Evolutionary conservation across 2,113 vertebrate species (phyloP).

Genomic region (Hippocampus barbouri): DNA sequence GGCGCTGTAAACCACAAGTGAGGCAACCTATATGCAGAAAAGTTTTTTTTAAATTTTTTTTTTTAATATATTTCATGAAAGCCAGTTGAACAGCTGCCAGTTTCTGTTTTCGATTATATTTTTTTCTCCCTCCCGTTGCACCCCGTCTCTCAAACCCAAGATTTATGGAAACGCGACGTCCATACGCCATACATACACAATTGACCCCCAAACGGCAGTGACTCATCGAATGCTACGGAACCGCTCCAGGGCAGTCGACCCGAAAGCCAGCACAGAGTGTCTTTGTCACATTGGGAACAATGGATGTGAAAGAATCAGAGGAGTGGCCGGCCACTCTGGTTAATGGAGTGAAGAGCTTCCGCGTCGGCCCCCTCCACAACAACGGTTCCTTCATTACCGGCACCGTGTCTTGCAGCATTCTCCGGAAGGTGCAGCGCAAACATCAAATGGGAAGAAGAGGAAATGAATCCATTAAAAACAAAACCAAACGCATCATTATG

Average conservation of each 20-base stretch:
- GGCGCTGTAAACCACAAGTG: conserved; percentile 13
- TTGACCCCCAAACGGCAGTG: background rate
- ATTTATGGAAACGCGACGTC: no score
- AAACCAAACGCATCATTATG: conserved; percentile 29
- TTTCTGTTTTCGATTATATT: no score
- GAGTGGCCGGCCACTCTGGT: conserved; percentile 41
- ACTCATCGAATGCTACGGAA: conserved; percentile 29
- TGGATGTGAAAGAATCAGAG: conserved; percentile 23
- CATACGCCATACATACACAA: no score
- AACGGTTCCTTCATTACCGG: conserved; percentile 42
- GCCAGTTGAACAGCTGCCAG: no score
- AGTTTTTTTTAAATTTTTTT: no score
- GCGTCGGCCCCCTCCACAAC: conserved; percentile 34
- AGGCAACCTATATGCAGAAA: background rate
- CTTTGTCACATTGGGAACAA: conserved; percentile 53
- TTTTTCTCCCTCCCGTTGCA: no score
- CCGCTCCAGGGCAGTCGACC: conserved; percentile 41
- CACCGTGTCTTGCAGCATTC: conserved; percentile 7
- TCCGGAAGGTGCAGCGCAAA: conserved; percentile 12
- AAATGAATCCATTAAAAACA: conserved; percentile 15
- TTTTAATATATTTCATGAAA: no score
- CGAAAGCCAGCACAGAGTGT: conserved; percentile 42
- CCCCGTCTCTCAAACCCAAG: no score
- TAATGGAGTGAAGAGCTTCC: conserved; percentile 56
- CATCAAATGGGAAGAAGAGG: conserved; percentile 33